Evolutionary conservation across 2,797 vertebrate species (phyloP).

Genomic region (Cirrhinus molitorella): DNA sequence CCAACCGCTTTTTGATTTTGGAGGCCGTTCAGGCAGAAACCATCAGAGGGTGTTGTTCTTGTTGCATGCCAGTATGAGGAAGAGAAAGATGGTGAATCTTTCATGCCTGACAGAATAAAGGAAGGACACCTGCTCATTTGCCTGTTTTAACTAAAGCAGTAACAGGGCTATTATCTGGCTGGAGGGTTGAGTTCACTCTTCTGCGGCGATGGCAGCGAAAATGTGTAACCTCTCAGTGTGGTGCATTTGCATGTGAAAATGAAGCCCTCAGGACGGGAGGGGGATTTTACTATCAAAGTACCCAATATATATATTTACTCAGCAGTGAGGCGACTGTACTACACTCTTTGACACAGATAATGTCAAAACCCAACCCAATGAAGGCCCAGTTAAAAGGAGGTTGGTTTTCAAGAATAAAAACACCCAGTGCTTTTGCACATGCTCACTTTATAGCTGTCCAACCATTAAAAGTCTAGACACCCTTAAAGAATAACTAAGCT

Average conservation of each 20-base stretch:
- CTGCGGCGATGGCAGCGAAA: neutral
- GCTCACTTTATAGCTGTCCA: neutral
- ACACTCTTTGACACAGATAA: neutral
- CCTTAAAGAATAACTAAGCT: neutral
- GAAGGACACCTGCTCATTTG: constrained; percentile 61
- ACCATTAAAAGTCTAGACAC: neutral
- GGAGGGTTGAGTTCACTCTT: constrained; percentile 13
- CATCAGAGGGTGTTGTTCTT: neutral
- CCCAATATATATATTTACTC: neutral
- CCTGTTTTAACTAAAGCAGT: constrained; percentile 48
- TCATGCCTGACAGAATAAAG: constrained; percentile 43
- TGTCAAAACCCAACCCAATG: constrained; percentile 3
- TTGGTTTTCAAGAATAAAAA: neutral
- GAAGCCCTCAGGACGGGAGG: constrained; percentile 18
- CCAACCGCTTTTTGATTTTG: neutral
- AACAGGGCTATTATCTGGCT: constrained; percentile 26
- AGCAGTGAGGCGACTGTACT: neutral
- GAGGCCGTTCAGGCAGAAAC: neutral
- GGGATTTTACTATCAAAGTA: constrained; percentile 52
- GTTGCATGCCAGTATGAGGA: constrained; percentile 31
- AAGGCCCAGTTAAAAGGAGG: constrained; percentile 1
- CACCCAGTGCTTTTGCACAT: neutral
- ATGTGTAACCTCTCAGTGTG: constrained; percentile 27
- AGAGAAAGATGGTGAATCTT: constrained; percentile 45
- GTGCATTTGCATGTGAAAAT: constrained; percentile 53